Evolutionary conservation across 2,888 invertebrate species (phyloP), one percentile per base, ranked within the genome.

Genomic region (Meteorus colon): DNA sequence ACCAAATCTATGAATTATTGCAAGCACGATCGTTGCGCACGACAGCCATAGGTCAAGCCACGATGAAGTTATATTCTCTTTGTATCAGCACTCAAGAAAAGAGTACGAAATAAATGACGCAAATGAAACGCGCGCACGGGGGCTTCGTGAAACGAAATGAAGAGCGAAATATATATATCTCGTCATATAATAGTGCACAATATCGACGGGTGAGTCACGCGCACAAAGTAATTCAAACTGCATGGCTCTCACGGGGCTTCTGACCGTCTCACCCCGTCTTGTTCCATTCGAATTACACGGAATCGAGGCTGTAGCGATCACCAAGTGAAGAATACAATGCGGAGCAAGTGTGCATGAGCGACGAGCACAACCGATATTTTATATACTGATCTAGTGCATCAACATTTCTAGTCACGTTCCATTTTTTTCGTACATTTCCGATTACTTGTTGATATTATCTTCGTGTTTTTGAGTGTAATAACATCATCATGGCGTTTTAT

Each of bases 211-310:
- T 75, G 70, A 75, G 70, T 75, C 75, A 75, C 75, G 75, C 65
- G 65, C 70, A 31, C 41, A 51, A 48, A 66, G 75, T 75, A 75
- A 75, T 70, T 75, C 75, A 75, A 75, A 75, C 75, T 75, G 37
- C 55, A 70, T 51, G 65, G 70, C 51, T 75, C 75, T 55, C 75
- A 70, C 59, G 65, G 55, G 75, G 70, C 75, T 75, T 75, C 74
- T 55, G 24, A 19, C 19, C 55, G 19, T 55, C 19, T 55, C 55
- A 19, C 24, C 10, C 55, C 19, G 19, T n/a, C 74, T 45, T 65
- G 34, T 69, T 37, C 70, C 65, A 70, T 69, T 69, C 59, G 55
- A 59, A 70, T 65, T 65, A 55, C 59, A 55, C 19, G 14, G n/a
- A 70, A 70, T 70, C 16, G 48, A 37, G 69, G 31, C 12, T 41